These are phyloP conservation scores for Peromyscus maniculatus DNA, from an alignment of 2,113 vertebrate genomes.

Conservation along the genomic window DNA sequence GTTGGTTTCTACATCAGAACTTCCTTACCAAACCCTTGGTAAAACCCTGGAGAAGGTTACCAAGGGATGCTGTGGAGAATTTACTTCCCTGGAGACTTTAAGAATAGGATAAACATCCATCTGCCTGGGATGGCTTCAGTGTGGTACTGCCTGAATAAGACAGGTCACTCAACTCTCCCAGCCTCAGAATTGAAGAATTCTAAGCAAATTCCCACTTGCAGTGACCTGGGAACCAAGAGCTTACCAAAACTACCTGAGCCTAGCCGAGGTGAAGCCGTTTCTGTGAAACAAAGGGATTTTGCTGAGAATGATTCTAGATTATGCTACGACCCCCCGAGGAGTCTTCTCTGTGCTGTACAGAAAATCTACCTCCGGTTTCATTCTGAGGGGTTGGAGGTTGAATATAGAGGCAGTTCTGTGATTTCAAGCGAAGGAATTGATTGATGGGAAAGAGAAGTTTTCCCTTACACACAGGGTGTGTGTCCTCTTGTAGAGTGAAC, in stretches of 20 bases:
- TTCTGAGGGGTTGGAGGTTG: constrained; percentile 2
- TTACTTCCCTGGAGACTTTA: constrained; percentile 78
- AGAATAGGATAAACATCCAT: constrained; percentile 79
- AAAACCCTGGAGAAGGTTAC: constrained; percentile 81
- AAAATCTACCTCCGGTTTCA: constrained; percentile 65
- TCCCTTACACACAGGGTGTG: not conserved
- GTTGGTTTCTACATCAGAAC: constrained; percentile 72
- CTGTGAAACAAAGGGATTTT: constrained; percentile 68
- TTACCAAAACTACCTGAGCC: not conserved
- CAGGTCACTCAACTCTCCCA: constrained; percentile 19
- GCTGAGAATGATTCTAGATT: constrained; percentile 68
- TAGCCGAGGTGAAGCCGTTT: not conserved
- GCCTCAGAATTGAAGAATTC: constrained; percentile 23
- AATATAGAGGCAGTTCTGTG: not conserved
- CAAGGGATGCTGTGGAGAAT: constrained; percentile 76
- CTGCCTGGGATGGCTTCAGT: constrained; percentile 58
- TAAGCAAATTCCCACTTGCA: constrained; percentile 41
- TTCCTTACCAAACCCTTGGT: constrained; percentile 65
- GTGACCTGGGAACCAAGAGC: not conserved
- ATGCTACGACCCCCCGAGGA: constrained; percentile 44
- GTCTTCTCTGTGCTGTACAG: constrained; percentile 68
- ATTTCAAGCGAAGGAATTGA: constrained; percentile 9
- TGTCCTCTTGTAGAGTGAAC: not conserved
- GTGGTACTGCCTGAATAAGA: not conserved
- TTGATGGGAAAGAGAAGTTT: constrained; percentile 16